phyloP scores from a whole-genome alignment of 2,113 vertebrate species.

The Ptychochromis oligacanthus region DNA sequence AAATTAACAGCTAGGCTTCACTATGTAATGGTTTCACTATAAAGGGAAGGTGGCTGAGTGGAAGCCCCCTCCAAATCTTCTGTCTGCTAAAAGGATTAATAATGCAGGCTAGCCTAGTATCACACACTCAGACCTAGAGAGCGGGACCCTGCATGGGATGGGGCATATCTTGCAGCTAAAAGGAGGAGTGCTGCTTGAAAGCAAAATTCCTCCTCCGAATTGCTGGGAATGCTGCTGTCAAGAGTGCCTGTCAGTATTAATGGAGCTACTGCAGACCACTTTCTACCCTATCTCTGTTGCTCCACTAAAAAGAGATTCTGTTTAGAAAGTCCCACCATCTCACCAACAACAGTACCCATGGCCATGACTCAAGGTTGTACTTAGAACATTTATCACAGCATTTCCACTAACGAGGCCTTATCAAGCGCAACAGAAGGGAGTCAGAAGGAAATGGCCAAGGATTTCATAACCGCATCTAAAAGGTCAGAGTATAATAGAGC shows the following conservation, averaged over 20 bases:
- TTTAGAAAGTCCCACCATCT: neutral
- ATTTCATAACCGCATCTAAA: neutral
- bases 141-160: neutral
- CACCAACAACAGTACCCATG: neutral
- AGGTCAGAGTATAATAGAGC: neutral
- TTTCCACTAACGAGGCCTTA: constrained; percentile 8
- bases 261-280: neutral
- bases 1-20: constrained; percentile 50
- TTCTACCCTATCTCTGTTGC: neutral
- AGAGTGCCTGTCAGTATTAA: constrained; percentile 13
- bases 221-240: constrained; percentile 7
- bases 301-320: neutral
- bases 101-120: constrained; percentile 63
- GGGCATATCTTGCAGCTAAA: constrained; percentile 9
- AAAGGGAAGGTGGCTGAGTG: constrained; percentile 55
- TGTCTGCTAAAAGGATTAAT: constrained; percentile 66
- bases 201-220: constrained; percentile 23
- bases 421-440: neutral
- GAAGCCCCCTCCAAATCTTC: constrained; percentile 60
- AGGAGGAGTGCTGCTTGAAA: constrained; percentile 17
- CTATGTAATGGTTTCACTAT: constrained; percentile 67
- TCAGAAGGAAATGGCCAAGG: neutral
- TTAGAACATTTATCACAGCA: neutral
- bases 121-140: constrained; percentile 36
- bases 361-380: neutral